Evolutionary conservation across 2,797 vertebrate species (phyloP).

Genomic region (Australoheros facetus): DNA sequence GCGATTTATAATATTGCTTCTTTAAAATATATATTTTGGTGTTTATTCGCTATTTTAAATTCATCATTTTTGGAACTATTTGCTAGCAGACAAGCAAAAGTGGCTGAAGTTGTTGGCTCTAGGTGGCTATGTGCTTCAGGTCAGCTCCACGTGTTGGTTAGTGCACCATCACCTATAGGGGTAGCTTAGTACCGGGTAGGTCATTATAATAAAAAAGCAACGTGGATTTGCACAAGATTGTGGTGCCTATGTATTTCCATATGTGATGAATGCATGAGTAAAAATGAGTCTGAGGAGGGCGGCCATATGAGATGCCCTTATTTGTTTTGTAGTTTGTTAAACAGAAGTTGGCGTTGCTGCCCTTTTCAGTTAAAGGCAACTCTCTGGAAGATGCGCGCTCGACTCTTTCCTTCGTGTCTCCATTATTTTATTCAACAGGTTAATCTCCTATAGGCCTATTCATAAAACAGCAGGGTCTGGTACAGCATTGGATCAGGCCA

Average conservation of each 20-base stretch:
- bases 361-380: not conserved
- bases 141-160: constrained; percentile 20
- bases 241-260: not conserved
- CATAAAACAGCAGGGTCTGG: constrained; percentile 70
- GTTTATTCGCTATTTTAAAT: not conserved
- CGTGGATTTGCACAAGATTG: not conserved
- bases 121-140: not conserved
- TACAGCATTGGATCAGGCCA: constrained; percentile 59
- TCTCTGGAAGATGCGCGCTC: not conserved
- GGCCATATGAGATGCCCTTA: not conserved
- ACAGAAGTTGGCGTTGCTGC: not conserved
- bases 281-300: not conserved
- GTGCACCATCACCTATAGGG: not conserved
- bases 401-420: constrained; percentile 6
- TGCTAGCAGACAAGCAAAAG: not conserved
- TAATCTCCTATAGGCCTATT: constrained; percentile 54
- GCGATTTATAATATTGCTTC: not conserved
- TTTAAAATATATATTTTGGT: not conserved
- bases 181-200: not conserved
- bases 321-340: not conserved
- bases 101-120: not conserved
- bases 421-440: constrained; percentile 70
- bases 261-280: not conserved
- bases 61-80: not conserved
- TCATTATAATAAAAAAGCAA: not conserved